Evolutionary conservation across 2,113 vertebrate genomes (phyloP).

Genomic region (Gavialis gangeticus): DNA sequence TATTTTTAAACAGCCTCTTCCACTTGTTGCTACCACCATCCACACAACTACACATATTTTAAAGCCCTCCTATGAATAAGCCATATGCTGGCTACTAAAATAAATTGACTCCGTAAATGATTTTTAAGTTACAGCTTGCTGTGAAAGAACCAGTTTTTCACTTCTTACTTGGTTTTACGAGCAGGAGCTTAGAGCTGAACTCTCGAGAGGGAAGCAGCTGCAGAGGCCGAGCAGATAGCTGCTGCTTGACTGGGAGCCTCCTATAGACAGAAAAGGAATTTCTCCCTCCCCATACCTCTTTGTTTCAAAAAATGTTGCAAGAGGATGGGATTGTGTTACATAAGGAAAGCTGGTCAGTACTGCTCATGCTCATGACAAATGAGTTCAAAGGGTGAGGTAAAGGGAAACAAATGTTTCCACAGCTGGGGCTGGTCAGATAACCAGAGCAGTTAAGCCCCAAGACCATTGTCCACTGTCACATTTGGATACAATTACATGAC

Average conservation of each 20-base stretch:
- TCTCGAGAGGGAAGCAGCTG: not conserved
- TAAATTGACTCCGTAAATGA: not conserved
- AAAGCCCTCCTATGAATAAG: slow-evolving; percentile 4
- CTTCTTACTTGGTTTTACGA: not conserved
- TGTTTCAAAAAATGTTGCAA: not conserved
- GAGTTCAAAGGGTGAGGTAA: not conserved
- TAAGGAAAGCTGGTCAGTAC: not conserved
- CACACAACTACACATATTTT: slow-evolving; percentile 1
- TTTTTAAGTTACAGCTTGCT: not conserved
- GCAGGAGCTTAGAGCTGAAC: not conserved
- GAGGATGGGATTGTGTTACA: not conserved
- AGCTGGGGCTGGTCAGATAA: not conserved
- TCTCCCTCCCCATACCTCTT: accelerated
- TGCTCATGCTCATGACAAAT: accelerated
- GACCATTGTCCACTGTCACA: not conserved
- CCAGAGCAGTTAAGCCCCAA: not conserved
- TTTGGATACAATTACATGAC: not conserved
- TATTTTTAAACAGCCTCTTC: not conserved
- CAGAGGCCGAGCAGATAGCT: not conserved
- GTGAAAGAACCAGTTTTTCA: not conserved
- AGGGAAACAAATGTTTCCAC: not conserved
- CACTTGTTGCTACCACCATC: not conserved
- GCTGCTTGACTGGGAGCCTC: not conserved
- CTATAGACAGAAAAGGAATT: accelerated
- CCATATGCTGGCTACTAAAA: not conserved